These are phyloP conservation scores for Helicoverpa zea DNA, from an alignment of 1,140 invertebrate genomes.

Conservation along the genomic window DNA sequence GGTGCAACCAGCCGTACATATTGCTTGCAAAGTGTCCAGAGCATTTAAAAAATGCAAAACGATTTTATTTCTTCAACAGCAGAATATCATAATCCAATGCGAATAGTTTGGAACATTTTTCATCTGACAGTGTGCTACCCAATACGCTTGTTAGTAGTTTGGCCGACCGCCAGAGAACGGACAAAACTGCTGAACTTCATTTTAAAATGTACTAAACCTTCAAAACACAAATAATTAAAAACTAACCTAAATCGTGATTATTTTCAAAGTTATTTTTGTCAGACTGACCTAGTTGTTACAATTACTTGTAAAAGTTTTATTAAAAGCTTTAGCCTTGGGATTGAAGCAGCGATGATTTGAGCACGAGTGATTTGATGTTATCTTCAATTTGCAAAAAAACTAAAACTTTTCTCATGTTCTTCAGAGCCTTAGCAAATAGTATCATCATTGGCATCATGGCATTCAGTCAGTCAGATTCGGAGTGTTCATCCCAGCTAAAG, in stretches of 20 bases:
- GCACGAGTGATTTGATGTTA: not conserved
- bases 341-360: not conserved
- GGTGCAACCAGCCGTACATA: no score
- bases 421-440: no score
- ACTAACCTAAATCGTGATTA: conserved; percentile 35
- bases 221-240: conserved; percentile 45
- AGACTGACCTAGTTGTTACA: conserved; percentile 30
- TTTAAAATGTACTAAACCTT: conserved; percentile 44
- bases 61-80: not conserved
- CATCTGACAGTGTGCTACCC: conserved; percentile 18
- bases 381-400: not conserved
- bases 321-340: conserved; percentile 21
- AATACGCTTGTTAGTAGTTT: conserved; percentile 27
- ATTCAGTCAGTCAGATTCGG: no score
- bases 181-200: conserved; percentile 41
- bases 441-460: no score
- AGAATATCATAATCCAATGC: not conserved
- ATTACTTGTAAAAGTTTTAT: not conserved
- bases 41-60: no score
- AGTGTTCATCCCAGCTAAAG: no score
- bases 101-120: conserved; percentile 28
- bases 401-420: not conserved
- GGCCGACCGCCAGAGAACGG: conserved; percentile 22
- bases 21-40: no score
- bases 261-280: conserved; percentile 34